Evolutionary conservation across 2,113 vertebrate genomes (phyloP), one percentile per base, ranked within the genome.

Genomic region (Pleuronectes platessa): DNA sequence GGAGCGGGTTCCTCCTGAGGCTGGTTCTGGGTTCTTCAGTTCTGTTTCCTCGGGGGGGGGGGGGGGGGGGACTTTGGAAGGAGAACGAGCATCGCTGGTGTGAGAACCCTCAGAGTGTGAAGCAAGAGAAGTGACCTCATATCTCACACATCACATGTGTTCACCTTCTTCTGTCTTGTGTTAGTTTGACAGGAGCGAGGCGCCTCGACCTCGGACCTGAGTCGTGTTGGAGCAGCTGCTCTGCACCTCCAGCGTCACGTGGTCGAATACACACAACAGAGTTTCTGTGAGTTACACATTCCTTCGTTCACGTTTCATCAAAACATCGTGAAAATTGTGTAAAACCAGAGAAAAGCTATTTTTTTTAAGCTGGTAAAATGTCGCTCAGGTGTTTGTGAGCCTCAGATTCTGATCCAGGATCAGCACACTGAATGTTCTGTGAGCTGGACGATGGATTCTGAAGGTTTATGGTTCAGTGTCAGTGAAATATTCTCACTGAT

Each of bases 401-500:
- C 54, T 74, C 47, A n/a, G 10, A 49, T 64, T 71, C 4, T 1
- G 47, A n/a, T 37, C 53, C 47, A 56, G 55, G 55, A 47, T 68
- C 1, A 23, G 24, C 61, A 53, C 61, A 42, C 65, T 71, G 21
- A 71, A 3, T 27, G 35, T 3, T 2, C 27, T 37, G 64, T 24
- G 27, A 53, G 51, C 21, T 26, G 64, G 47, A 21, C 0, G 4
- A 0, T 45, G 58, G 47, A 31, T 14, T 24, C 27, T 13, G 60
- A 35, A 11, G 49, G 47, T 59, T 23, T 42, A n/a, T 27, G 62
- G 6, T 31, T 47, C 14, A 26, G 24, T 65, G 76, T 86, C 84
- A 47, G 45, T 55, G 1, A 79, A 83, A 45, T 84, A 71, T 75
- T 82, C 24, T 17, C 3, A 1, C 17, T 82, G 78, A 78, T 84